Conservation (phyloP, 2,888 invertebrate species). For the Ophonus ardosiacus region DNA sequence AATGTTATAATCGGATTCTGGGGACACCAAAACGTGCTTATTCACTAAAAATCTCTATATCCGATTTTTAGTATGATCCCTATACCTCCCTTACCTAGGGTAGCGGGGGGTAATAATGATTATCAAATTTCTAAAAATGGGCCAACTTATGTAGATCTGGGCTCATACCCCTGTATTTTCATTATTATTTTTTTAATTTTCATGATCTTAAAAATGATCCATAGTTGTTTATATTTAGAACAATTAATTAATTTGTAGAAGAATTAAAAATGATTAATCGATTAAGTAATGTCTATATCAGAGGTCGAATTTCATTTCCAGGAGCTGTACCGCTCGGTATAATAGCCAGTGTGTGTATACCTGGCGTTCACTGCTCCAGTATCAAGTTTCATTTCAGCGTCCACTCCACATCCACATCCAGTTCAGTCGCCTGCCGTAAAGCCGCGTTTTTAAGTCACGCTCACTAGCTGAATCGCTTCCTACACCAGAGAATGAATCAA, state of each 20-base stretch:
- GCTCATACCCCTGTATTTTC: no score
- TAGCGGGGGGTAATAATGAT: no score
- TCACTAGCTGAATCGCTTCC: constrained; percentile 32
- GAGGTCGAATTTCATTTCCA: constrained; percentile 11
- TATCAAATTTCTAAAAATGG: no score
- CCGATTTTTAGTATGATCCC: no score
- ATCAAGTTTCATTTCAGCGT: constrained; percentile 32
- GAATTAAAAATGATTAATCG: background rate
- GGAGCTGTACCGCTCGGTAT: background rate
- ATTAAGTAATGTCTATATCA: background rate
- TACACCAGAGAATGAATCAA: background rate
- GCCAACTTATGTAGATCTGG: no score
- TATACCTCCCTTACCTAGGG: no score
- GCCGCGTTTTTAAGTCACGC: constrained; percentile 28
- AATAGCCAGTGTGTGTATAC: constrained; percentile 19
- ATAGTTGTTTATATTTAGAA: background rate
- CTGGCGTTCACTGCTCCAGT: constrained; percentile 42
- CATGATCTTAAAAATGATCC: background rate
- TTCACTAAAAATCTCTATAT: no score
- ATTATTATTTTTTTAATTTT: no score
- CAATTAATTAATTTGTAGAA: background rate
- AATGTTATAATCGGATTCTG: no score
- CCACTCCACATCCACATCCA: constrained; percentile 9
- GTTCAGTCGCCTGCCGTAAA: constrained; percentile 33
- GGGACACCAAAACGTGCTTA: no score